These are phyloP conservation scores for Pithys albifrons DNA, from an alignment of 2,113 vertebrate genomes.

Conservation along the genomic window DNA sequence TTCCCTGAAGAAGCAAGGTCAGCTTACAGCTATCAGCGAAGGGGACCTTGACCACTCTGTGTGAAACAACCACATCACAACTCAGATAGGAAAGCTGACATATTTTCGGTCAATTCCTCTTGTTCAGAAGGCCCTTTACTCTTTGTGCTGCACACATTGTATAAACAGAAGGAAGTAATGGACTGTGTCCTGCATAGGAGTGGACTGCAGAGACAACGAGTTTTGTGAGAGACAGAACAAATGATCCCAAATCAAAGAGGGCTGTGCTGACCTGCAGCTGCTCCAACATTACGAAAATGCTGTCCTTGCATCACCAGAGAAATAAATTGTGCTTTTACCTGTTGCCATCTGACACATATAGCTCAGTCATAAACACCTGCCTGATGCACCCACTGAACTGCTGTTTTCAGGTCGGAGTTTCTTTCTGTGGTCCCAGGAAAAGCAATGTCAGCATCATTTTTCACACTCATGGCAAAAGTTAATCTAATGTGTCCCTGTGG, in stretches of 20 bases:
- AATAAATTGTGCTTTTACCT: background rate
- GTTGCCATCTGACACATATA: background rate
- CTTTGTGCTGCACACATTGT: background rate
- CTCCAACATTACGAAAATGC: background rate
- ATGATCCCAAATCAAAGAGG: background rate
- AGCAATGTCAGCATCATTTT: background rate
- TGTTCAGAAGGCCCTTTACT: background rate
- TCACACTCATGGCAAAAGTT: background rate
- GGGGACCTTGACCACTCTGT: constrained; percentile 11
- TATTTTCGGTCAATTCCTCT: background rate
- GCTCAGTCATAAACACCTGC: background rate
- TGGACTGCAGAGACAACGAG: background rate
- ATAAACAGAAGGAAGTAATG: background rate
- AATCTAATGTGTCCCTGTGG: background rate
- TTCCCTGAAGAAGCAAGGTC: background rate
- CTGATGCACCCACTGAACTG: background rate
- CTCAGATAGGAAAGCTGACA: background rate
- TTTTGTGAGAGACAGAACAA: background rate
- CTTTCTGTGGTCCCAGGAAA: background rate
- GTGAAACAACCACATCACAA: background rate
- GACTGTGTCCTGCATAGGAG: background rate
- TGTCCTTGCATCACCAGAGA: background rate
- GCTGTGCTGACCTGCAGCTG: background rate
- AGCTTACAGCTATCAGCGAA: background rate
- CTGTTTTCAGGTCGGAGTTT: background rate